Base-by-base conservation (phyloP, 2,797 vertebrate species). In the Onychomys arenicola region DNA sequence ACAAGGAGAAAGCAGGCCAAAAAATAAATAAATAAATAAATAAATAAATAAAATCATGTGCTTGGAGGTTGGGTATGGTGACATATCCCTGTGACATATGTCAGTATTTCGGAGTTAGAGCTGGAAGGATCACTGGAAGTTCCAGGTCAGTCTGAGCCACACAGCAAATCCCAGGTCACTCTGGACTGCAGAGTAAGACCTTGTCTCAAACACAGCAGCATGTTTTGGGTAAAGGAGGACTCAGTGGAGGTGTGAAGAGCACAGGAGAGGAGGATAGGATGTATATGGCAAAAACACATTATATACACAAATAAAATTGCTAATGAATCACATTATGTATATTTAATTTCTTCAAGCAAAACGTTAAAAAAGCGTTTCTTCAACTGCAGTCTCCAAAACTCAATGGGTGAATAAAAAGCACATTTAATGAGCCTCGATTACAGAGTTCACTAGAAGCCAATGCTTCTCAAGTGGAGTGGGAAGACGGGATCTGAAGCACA, bases 11-110 rank as follows among this genome's bases (percentile, higher is more conserved):
- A 93, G 73, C 34, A 57, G 6, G 59, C 6, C 65, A 95, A 87
- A 95, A 81, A 69, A 46, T 87, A 95, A 81, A 69, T 87, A 95
- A 81, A 69, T 87, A 95, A 81, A 69, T 87, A 95, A 81, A 69
- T 87, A 95, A 81, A 69, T n/a, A n/a, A 65, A 95, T 87, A 95
- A 81, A 69, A 46, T 81, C 78, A 88, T 14, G 34, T 19, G 19
- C 55, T 77, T 77, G 52, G 71, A 76, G 40, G 55, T 3, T 76
- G 71, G 40, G 57, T 4, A 2, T 14, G 49, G n/a, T 6, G 29
- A 57, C 27, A 61, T 11, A 86, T 14, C 27, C 71, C 29, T 76
- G 2, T 46, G 37, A 85, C 19, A 23, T 46, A 63, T 6, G 55
- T 32, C 40, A 61, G 17, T 27, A 5, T 32, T 88, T 6, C 46